Evolutionary conservation across 1,140 invertebrate species (phyloP).

Genomic region (Caenorhabditis tropicalis): DNA sequence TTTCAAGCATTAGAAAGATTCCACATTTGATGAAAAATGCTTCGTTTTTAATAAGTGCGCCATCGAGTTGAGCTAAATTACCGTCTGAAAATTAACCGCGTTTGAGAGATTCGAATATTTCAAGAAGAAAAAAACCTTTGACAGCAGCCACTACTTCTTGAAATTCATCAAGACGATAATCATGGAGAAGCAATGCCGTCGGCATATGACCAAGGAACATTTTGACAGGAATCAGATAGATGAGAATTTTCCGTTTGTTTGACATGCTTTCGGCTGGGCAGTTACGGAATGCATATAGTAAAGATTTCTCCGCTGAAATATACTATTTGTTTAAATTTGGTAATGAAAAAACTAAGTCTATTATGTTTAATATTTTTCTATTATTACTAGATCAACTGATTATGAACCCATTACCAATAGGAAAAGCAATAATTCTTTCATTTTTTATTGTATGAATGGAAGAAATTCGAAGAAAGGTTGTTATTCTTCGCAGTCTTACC

Average conservation of each 20-base stretch:
- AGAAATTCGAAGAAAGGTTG: no score
- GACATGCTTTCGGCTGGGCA: slow-evolving; percentile 83
- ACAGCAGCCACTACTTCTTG: slow-evolving; percentile 83
- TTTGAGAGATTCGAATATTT: not conserved
- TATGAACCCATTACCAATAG: no score
- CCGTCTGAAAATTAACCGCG: slow-evolving; percentile 77
- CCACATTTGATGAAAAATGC: slow-evolving; percentile 91
- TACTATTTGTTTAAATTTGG: not conserved
- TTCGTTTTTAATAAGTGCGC: slow-evolving; percentile 85
- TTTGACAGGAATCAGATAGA: slow-evolving; percentile 94
- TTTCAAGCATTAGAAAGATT: slow-evolving; percentile 96
- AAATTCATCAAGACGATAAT: slow-evolving; percentile 90
- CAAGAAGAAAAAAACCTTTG: slow-evolving; percentile 73
- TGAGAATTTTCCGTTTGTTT: slow-evolving; percentile 93
- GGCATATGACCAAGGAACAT: slow-evolving; percentile 93
- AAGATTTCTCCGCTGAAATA: slow-evolving; percentile 69
- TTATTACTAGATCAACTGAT: no score
- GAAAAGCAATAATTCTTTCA: no score
- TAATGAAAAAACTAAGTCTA: not conserved
- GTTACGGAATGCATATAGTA: slow-evolving; percentile 89
- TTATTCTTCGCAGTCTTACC: no score
- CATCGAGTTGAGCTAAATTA: slow-evolving; percentile 84
- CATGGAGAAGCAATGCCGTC: slow-evolving; percentile 80
- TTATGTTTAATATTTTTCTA: no score
- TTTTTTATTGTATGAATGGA: no score